phyloP scores from a whole-genome alignment of 2,113 vertebrate species.

The Edolisoma coerulescens region DNA sequence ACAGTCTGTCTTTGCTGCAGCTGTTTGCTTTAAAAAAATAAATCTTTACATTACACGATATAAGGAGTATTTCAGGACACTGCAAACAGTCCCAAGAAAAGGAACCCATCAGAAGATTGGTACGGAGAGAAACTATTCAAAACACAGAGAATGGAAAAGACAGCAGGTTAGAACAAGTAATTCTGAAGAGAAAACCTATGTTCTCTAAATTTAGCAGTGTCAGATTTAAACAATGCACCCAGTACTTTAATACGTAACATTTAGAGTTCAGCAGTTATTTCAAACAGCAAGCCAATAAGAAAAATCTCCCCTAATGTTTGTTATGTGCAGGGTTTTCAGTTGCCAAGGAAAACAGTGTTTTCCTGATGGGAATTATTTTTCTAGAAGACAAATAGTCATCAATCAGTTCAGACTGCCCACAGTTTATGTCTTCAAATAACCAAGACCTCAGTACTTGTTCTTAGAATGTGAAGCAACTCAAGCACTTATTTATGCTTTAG shows the following conservation, averaged over 20 bases:
- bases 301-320: neutral
- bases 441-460: neutral
- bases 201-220: neutral
- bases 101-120: neutral
- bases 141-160: neutral
- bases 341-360: neutral
- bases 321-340: neutral
- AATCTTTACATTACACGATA: neutral
- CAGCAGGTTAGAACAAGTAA: neutral
- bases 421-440: neutral
- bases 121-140: neutral
- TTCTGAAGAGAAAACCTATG: neutral
- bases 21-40: neutral
- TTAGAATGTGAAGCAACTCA: neutral
- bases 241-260: neutral
- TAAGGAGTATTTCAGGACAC: neutral
- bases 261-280: neutral
- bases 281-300: neutral
- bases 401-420: neutral
- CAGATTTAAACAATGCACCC: neutral
- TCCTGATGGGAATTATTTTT: neutral
- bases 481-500: neutral
- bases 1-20: neutral
- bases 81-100: neutral
- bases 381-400: neutral